A percentile compares a stretch with the other conserved stretches of the same genome.
Conservation (phyloP, 2,113 vertebrate species). For the Polypterus senegalus region DNA sequence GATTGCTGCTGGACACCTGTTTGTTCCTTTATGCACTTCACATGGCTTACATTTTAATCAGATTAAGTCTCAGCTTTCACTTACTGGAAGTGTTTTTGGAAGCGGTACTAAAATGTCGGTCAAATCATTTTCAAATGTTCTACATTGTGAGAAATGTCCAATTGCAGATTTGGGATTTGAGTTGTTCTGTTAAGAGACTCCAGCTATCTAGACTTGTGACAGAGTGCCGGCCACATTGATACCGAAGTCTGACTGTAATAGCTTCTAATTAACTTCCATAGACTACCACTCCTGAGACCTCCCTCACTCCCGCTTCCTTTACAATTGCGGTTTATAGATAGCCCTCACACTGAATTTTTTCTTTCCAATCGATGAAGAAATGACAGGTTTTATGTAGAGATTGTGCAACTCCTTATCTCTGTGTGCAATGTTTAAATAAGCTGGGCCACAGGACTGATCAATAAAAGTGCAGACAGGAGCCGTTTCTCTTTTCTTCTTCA, state of each 20-base stretch:
- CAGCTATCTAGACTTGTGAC: no score
- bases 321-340: slow-evolving; percentile 21
- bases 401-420: slow-evolving; percentile 32
- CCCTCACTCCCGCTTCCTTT: no score
- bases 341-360: slow-evolving; percentile 19
- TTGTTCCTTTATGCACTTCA: slow-evolving; percentile 38
- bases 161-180: no score
- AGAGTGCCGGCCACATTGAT: no score
- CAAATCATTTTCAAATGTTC: no score
- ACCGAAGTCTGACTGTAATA: no score
- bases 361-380: slow-evolving; percentile 19
- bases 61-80: slow-evolving; percentile 33
- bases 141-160: no score
- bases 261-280: no score
- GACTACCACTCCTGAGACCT: no score
- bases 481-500: slow-evolving; percentile 15
- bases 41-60: slow-evolving; percentile 40
- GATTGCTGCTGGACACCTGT: slow-evolving; percentile 37
- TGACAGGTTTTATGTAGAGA: slow-evolving; percentile 22
- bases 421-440: slow-evolving; percentile 34
- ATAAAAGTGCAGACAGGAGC: slow-evolving; percentile 25
- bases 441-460: slow-evolving; percentile 26
- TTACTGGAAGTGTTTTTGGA: neutral
- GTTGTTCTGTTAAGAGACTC: no score
- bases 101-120: no score